Percentiles rank a stretch among this genome's conserved stretches.
These are phyloP conservation scores for Macrosoma leucophasiata DNA, from an alignment of 2,888 invertebrate genomes.

Conservation along the genomic window DNA sequence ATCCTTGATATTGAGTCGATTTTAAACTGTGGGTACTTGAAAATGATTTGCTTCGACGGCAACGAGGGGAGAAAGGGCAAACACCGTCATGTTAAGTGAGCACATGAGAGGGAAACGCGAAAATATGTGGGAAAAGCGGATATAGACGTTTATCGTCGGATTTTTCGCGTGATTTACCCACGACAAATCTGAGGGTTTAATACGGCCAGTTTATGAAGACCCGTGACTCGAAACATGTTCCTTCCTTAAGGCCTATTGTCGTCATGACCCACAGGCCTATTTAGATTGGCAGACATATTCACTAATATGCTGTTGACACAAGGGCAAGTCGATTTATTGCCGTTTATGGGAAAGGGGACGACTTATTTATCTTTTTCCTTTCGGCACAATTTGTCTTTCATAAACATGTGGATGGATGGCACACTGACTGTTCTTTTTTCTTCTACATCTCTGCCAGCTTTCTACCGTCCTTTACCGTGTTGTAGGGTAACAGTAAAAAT, in stretches of 20 bases:
- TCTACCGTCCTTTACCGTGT: too few species aligned
- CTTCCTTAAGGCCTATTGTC: constrained; percentile 10
- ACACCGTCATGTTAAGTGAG: constrained; percentile 74
- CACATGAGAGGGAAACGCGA: constrained; percentile 73
- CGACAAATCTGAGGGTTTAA: constrained; percentile 68
- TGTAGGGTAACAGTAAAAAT: too few species aligned
- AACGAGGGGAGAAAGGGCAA: constrained; percentile 66
- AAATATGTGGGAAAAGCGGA: constrained; percentile 75
- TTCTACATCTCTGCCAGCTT: too few species aligned
- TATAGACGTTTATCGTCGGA: constrained; percentile 74
- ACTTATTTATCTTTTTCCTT: constrained; percentile 64
- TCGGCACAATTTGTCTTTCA: constrained; percentile 47
- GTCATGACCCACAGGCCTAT: constrained; percentile 12
- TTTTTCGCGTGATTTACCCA: constrained; percentile 72
- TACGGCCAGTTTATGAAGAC: constrained; percentile 39
- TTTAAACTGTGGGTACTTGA: constrained; percentile 23
- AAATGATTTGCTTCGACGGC: constrained; percentile 30
- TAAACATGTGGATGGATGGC: constrained; percentile 39
- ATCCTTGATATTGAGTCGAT: constrained; percentile 3
- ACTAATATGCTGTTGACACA: constrained; percentile 68
- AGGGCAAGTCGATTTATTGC: constrained; percentile 68
- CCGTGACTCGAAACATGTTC: constrained; percentile 24
- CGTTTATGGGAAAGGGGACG: constrained; percentile 61
- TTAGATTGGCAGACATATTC: constrained; percentile 42
- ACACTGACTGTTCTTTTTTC: constrained; percentile 35